Evolutionary conservation across 37 sponge, comb jelly and placozoan genomes (phyloP), one percentile per base, ranked within the genome.

Genomic region (Cliona cf. orientalis): DNA sequence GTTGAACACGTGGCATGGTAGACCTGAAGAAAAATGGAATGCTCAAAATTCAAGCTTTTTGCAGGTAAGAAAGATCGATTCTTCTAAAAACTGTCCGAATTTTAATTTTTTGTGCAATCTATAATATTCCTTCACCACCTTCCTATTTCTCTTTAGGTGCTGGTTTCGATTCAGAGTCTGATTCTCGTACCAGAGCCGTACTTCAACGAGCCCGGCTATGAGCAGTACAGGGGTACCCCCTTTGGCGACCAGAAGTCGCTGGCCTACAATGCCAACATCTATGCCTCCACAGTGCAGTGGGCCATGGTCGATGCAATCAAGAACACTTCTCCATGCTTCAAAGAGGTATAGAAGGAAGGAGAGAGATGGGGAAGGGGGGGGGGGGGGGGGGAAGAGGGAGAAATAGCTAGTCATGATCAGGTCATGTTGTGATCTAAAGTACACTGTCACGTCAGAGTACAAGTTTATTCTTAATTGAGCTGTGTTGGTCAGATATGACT

Each of bases 201-300:
- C 72, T 97, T 97, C 79, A 97, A 97, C 71, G 98, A 97, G 76
- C 98, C 98, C 0, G 98, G 98, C 66, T 97, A 97, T 71, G 98
- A 97, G 80, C 90, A 89, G 75, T 83, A 86, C 35, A 46, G 84
- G 26, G 95, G 95, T 0, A 91, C 95, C 5, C 79, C 74, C 17
- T 80, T 85, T 35, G 97, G 97, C 3, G 78, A 94, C 66, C 67
- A 82, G 70, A 83, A 86, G 46, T 84, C 77, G n/a, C 85, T 91
- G 40, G 82, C 75, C 63, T 97, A 97, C 89, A 97, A 84, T 65
- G 92, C 93, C 34, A 73, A 88, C 38, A 66, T 97, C 32, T 85
- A 58, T 33, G 74, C 66, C 59, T 86, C 87, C 71, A 97, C 82
- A 17, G 71, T 94, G 37, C 86, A 89, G 82, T 93, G 94, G 92